phyloP scores from a whole-genome alignment of 1,140 invertebrate species.

The Orussus abietinus region DNA sequence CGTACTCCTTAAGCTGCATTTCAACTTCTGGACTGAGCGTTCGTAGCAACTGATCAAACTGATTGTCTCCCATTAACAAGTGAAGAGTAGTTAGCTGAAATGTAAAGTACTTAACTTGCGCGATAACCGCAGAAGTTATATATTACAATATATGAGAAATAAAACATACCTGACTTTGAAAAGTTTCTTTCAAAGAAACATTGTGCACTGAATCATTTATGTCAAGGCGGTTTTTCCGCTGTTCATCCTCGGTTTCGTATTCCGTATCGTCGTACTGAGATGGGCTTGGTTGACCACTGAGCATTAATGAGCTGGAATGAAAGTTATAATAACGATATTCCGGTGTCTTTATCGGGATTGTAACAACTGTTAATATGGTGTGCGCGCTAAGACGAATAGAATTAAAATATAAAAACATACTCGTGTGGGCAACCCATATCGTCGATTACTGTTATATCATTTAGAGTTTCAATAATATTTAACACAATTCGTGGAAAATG shows the following conservation, averaged over 20 bases:
- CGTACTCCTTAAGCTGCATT: slow-evolving; percentile 62
- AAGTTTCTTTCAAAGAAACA: slow-evolving; percentile 64
- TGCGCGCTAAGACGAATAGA: too few species aligned
- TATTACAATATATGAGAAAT: slow-evolving; percentile 15
- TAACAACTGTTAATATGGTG: too few species aligned
- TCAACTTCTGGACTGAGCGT: slow-evolving; percentile 65
- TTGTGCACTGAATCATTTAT: slow-evolving; percentile 68
- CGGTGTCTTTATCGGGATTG: too few species aligned
- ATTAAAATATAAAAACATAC: slow-evolving; percentile 52
- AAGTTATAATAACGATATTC: slow-evolving; percentile 15
- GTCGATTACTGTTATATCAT: slow-evolving; percentile 77
- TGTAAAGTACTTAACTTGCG: too few species aligned
- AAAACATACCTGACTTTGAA: slow-evolving; percentile 61
- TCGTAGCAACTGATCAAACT: slow-evolving; percentile 68
- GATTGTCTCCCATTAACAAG: slow-evolving; percentile 61
- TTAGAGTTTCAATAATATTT: slow-evolving; percentile 77
- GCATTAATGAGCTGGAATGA: slow-evolving; percentile 48
- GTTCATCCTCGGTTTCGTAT: slow-evolving; percentile 56
- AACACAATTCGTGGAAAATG: slow-evolving; percentile 73
- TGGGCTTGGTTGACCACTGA: slow-evolving; percentile 43
- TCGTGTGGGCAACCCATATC: slow-evolving; percentile 64
- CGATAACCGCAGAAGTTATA: too few species aligned
- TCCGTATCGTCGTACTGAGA: slow-evolving; percentile 46
- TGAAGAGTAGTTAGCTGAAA: slow-evolving; percentile 63
- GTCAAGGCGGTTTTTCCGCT: slow-evolving; percentile 59